These are phyloP conservation scores for Chironomus tepperi DNA, from an alignment of 1,140 invertebrate species.

Conservation along the genomic window DNA sequence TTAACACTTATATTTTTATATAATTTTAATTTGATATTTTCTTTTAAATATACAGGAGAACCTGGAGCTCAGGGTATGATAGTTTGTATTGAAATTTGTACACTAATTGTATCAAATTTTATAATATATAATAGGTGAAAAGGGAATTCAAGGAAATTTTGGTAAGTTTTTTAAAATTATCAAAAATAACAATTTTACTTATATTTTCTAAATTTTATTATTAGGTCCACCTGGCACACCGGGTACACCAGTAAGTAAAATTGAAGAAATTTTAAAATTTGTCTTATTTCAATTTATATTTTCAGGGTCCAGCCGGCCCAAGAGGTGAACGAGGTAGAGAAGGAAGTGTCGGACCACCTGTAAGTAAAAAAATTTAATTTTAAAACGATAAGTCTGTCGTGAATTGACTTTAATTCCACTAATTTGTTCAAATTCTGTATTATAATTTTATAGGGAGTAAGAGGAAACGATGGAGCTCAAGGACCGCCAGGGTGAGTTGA, in stretches of 20 bases:
- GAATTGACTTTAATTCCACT: no score
- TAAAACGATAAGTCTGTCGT: no score
- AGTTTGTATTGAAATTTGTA: no score
- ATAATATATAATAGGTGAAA: conserved; percentile 44
- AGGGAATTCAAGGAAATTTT: conserved; percentile 50
- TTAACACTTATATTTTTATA: no score
- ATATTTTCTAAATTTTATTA: conserved; percentile 27
- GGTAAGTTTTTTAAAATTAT: not conserved
- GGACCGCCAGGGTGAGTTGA: conserved; percentile 65
- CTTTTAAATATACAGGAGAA: conserved; percentile 53
- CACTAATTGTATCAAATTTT: no score
- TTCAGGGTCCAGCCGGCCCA: conserved; percentile 63
- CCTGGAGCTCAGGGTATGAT: conserved; percentile 43
- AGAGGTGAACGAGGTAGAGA: conserved; percentile 77
- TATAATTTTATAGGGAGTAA: conserved; percentile 41
- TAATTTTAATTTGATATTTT: not conserved
- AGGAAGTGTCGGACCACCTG: conserved; percentile 63
- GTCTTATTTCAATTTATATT: conserved; percentile 25
- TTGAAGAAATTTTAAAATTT: no score
- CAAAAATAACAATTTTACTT: not conserved
- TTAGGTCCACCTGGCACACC: conserved; percentile 55
- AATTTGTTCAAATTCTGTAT: no score
- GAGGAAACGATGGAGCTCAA: conserved; percentile 67
- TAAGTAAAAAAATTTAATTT: no score
- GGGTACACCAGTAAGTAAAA: conserved; percentile 52